Evolutionary conservation across 1,140 invertebrate species (phyloP), one percentile per base, ranked within the genome.

Genomic region (Gryllus bimaculatus): DNA sequence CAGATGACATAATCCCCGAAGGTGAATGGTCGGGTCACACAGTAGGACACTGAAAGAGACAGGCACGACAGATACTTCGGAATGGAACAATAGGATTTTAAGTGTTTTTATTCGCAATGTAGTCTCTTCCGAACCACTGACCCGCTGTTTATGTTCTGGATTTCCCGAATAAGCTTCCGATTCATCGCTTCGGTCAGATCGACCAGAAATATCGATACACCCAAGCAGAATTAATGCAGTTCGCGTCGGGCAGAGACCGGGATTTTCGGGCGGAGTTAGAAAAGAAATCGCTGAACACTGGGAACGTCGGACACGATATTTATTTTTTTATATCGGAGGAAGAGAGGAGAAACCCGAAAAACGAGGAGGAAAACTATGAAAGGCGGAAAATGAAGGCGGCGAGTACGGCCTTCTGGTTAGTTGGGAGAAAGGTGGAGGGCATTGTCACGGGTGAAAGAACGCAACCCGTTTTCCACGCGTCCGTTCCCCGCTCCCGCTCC

Each of bases 151-250:
- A 66, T 66, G 54, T 66, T 66, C 54, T 66, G 54, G 54, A 66
- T 66, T 66, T 66, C 54, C 54, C 54, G 54, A 66, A 66, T 66
- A 66, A 66, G 54, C 54, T 66, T 66, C 54, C 54, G 54, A 66
- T 66, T 18, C 54, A 66, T 66, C 54, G 54, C 54, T 66, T 66
- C 54, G 10, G 18, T 66, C 54, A 13, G 54, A 66, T 66, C 54
- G 54, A 66, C 54, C 54, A 66, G 54, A 66, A 66, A 66, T 66
- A 66, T 66, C 54, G 54, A 66, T 66, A 66, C 54, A 66, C 7
- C 54, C 10, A 66, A 18, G 54, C 54, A 66, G 54, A 66, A 66
- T 66, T 66, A 66, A 66, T 66, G 54, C 54, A 66, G 10, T 66
- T 66, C 54, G 54, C 18, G 54, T 66, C 54, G 54, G 54, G 54